Conservation (phyloP, 2,113 vertebrate species). For the Hippocampus barbouri region DNA sequence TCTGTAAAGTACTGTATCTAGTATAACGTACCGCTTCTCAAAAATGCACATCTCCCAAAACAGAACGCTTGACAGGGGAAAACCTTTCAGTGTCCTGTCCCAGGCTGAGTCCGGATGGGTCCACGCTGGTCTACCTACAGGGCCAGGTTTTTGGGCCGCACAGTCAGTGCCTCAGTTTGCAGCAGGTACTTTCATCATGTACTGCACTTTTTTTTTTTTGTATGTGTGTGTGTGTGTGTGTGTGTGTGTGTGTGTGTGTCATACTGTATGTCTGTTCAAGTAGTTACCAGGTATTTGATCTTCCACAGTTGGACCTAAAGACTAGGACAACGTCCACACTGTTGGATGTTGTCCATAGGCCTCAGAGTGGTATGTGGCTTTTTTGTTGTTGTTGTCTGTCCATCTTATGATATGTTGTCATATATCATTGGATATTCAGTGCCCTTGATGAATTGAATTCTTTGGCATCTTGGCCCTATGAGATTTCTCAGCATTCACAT, state of each 20-base stretch:
- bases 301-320: slow-evolving; percentile 66
- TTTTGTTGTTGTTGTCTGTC: not conserved
- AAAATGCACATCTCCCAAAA: not conserved
- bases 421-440: not conserved
- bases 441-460: not conserved
- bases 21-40: not conserved
- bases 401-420: not conserved
- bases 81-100: slow-evolving; percentile 65
- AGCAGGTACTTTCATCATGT: slow-evolving; percentile 51
- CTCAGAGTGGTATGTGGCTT: slow-evolving; percentile 53
- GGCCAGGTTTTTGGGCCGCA: slow-evolving; percentile 74
- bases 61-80: slow-evolving; percentile 67
- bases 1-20: not conserved
- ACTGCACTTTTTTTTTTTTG: not conserved
- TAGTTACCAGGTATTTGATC: slow-evolving; percentile 3
- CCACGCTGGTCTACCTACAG: slow-evolving; percentile 69
- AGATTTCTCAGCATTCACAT: not conserved
- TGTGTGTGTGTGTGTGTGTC: slow-evolving; percentile 4
- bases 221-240: not conserved
- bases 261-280: not conserved
- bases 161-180: slow-evolving; percentile 71
- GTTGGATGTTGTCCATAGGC: slow-evolving; percentile 68
- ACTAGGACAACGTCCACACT: slow-evolving; percentile 58
- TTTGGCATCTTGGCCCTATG: not conserved
- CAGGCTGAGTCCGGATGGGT: slow-evolving; percentile 70